Conservation (phyloP, 2,797 vertebrate species). For the Paratrypauchen microcephalus region DNA sequence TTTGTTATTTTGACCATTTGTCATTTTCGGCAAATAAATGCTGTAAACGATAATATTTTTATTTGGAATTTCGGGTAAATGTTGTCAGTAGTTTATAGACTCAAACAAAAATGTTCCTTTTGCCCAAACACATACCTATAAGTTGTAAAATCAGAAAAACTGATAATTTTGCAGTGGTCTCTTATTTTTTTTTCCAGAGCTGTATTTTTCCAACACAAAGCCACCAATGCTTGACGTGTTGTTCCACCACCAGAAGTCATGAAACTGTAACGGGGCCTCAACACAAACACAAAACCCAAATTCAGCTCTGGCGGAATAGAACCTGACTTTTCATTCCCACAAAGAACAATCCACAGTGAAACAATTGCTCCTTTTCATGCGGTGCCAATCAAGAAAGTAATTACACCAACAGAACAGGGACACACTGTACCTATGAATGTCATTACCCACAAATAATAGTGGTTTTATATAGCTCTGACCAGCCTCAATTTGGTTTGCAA, state of each 20-base stretch:
- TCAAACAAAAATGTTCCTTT: no score
- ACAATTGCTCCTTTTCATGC: conserved; percentile 10
- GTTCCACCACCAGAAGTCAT: background rate
- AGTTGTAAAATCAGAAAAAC: no score
- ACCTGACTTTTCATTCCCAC: conserved; percentile 7
- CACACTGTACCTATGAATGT: conserved; percentile 17
- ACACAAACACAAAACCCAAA: background rate
- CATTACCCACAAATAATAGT: conserved; percentile 10
- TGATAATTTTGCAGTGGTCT: no score
- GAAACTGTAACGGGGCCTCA: background rate
- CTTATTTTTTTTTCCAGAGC: no score
- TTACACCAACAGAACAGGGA: conserved; percentile 11
- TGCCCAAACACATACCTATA: no score
- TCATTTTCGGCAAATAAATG: no score
- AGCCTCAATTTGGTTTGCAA: background rate
- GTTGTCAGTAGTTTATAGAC: no score
- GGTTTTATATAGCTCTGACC: conserved; percentile 11
- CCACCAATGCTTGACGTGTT: background rate
- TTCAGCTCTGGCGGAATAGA: background rate
- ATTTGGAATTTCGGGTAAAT: no score
- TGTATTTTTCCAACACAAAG: background rate
- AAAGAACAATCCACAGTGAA: conserved; percentile 2
- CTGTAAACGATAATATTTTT: no score
- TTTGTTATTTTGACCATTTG: no score
- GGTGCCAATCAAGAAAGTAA: conserved; percentile 11